phyloP scores from a whole-genome alignment of 2,888 invertebrate genomes.

The Harpalus rufipes region DNA sequence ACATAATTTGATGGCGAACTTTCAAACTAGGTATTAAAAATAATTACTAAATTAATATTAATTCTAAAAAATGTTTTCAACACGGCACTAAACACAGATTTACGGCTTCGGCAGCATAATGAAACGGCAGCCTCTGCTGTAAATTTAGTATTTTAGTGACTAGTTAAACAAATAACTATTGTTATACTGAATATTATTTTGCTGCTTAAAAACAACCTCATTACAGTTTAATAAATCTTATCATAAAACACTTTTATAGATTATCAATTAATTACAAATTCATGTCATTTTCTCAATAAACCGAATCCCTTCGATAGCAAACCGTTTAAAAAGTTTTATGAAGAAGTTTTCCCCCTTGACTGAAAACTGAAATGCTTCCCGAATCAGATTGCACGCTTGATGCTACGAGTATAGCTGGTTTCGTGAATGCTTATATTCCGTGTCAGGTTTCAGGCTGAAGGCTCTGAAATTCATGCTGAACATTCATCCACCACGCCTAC shows the following conservation, averaged over 20 bases:
- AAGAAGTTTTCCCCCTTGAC: slow-evolving; percentile 3
- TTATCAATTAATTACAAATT: slow-evolving; percentile 10
- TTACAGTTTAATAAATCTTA: no score
- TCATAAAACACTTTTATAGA: not conserved
- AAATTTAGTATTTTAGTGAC: no score
- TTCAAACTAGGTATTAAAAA: no score
- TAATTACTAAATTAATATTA: no score
- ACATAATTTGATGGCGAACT: no score
- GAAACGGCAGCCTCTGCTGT: no score
- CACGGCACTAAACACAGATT: no score
- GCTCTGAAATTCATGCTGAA: slow-evolving; percentile 32
- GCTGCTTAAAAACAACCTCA: no score
- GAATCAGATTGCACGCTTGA: slow-evolving; percentile 6
- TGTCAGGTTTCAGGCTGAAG: slow-evolving; percentile 35
- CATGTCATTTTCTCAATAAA: slow-evolving; percentile 9
- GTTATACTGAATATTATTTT: no score
- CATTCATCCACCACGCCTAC: slow-evolving; percentile 36
- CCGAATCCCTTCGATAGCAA: not conserved
- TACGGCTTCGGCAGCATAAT: no score
- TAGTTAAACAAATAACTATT: no score
- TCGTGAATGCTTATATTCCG: slow-evolving; percentile 36
- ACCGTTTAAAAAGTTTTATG: slow-evolving; percentile 2
- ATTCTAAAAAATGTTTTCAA: no score
- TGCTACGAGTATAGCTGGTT: not conserved
- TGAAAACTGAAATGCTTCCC: not conserved